These are phyloP conservation scores for Drosophila subobscura DNA, from an alignment of 1,140 invertebrate genomes.

Conservation along the genomic window DNA sequence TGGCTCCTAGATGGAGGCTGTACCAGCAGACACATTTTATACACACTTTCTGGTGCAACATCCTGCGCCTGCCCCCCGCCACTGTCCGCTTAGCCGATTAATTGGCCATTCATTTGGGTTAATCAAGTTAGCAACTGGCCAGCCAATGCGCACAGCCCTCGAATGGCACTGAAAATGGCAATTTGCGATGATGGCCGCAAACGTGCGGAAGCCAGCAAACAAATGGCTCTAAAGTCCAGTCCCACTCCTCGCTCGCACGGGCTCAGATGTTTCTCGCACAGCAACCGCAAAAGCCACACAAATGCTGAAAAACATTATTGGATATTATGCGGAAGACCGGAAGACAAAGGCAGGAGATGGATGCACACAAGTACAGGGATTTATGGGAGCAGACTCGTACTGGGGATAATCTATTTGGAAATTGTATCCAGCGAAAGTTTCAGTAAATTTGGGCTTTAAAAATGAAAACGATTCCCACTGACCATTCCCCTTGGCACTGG, in stretches of 20 bases:
- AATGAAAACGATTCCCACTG: background rate
- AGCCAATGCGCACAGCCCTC: constrained; percentile 21
- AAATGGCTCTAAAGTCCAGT: constrained; percentile 28
- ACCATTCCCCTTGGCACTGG: background rate
- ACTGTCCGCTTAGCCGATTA: constrained; percentile 46
- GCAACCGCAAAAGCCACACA: constrained; percentile 64
- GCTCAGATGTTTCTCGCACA: constrained; percentile 19
- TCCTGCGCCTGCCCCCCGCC: constrained; percentile 15
- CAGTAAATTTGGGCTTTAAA: too few relatives aligned
- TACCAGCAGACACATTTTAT: constrained; percentile 37
- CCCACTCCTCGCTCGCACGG: background rate
- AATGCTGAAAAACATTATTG: constrained; percentile 42
- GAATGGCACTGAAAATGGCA: constrained; percentile 34
- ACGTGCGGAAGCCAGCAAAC: constrained; percentile 47
- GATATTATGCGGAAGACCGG: constrained; percentile 40
- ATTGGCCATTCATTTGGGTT: constrained; percentile 41
- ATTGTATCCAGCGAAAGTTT: background rate
- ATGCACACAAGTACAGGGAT: constrained; percentile 6
- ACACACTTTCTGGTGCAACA: constrained; percentile 33
- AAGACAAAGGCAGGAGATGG: background rate
- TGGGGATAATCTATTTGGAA: constrained; percentile 35
- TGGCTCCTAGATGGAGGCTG: constrained; percentile 7
- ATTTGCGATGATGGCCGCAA: constrained; percentile 33
- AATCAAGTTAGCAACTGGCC: constrained; percentile 46
- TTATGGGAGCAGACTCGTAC: constrained; percentile 12